These are phyloP conservation scores for Lagodon rhomboides DNA, from an alignment of 2,797 vertebrate species.

Conservation along the genomic window DNA sequence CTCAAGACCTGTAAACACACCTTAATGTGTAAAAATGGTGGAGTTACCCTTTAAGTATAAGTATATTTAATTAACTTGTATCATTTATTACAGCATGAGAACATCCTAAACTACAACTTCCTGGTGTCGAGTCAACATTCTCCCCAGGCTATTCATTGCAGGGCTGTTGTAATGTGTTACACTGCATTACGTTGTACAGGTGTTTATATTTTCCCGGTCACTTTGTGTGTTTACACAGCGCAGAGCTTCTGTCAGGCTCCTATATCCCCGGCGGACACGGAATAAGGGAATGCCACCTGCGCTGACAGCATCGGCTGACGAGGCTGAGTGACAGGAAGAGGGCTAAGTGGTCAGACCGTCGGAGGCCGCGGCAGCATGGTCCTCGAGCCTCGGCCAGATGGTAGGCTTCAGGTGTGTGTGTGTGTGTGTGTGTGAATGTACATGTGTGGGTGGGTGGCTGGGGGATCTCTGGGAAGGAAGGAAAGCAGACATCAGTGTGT, in stretches of 20 bases:
- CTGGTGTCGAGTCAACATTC: conserved; percentile 29
- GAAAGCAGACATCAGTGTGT: conserved; percentile 68
- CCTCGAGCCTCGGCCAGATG: conserved; percentile 70
- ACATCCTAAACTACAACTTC: conserved; percentile 17
- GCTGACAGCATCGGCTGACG: conserved; percentile 69
- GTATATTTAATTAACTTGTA: not conserved
- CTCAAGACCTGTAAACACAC: no score
- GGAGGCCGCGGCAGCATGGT: conserved; percentile 55
- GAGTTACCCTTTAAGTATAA: no score
- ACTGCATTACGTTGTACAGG: conserved; percentile 27
- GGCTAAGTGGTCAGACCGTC: conserved; percentile 72
- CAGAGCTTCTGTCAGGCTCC: conserved; percentile 46
- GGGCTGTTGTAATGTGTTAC: conserved; percentile 31
- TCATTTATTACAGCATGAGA: conserved; percentile 24
- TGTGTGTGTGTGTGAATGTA: conserved; percentile 47
- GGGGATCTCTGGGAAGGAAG: conserved; percentile 58
- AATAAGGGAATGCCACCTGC: conserved; percentile 74
- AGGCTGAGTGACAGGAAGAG: conserved; percentile 73
- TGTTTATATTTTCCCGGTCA: conserved; percentile 29
- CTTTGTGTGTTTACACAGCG: conserved; percentile 10
- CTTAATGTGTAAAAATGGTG: no score
- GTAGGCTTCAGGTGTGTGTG: conserved; percentile 71
- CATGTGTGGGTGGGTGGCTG: conserved; percentile 40
- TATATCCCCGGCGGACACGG: conserved; percentile 35
- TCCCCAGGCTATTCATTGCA: conserved; percentile 23